Evolutionary conservation across 2,113 vertebrate species (phyloP).

Genomic region (Ptychochromis oligacanthus): DNA sequence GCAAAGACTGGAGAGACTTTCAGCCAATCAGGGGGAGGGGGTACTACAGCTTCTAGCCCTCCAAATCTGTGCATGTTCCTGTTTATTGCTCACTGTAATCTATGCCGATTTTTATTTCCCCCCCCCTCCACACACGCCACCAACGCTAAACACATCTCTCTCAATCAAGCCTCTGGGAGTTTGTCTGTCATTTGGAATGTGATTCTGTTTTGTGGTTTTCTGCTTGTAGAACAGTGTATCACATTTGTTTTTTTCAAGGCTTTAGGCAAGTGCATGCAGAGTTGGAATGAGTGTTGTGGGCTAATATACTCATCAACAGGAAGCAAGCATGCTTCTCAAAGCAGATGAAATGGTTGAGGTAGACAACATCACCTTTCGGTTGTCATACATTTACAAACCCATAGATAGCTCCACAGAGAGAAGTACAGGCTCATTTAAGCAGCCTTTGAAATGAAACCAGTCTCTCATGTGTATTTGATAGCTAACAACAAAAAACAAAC

Average conservation of each 20-base stretch:
- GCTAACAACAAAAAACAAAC: constrained; percentile 37
- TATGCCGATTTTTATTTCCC: constrained; percentile 33
- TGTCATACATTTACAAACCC: constrained; percentile 3
- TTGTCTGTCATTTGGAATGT: constrained; percentile 41
- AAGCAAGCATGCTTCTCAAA: constrained; percentile 14
- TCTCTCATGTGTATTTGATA: constrained; percentile 25
- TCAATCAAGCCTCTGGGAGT: constrained; percentile 39
- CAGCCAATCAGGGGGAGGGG: constrained; percentile 38
- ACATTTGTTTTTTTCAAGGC: constrained; percentile 19
- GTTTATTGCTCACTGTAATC: constrained; percentile 58
- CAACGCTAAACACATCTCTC: constrained; percentile 38
- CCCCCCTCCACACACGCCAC: constrained; percentile 14
- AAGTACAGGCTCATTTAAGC: neutral
- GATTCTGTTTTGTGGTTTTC: constrained; percentile 36
- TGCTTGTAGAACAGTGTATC: constrained; percentile 18
- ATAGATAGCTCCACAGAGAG: neutral
- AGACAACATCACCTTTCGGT: constrained; percentile 1
- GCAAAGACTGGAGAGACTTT: neutral
- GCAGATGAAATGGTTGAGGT: neutral
- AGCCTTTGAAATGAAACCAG: constrained; percentile 6
- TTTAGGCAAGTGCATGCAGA: constrained; percentile 26
- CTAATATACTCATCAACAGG: neutral
- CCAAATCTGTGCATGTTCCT: constrained; percentile 64
- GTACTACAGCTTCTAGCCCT: constrained; percentile 51
- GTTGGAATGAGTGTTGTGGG: constrained; percentile 3